A percentile compares a stretch with the other conserved stretches of the same genome.
phyloP scores from a whole-genome alignment of 2,888 invertebrate genomes.

The Nephrocerus scutellatus region DNA sequence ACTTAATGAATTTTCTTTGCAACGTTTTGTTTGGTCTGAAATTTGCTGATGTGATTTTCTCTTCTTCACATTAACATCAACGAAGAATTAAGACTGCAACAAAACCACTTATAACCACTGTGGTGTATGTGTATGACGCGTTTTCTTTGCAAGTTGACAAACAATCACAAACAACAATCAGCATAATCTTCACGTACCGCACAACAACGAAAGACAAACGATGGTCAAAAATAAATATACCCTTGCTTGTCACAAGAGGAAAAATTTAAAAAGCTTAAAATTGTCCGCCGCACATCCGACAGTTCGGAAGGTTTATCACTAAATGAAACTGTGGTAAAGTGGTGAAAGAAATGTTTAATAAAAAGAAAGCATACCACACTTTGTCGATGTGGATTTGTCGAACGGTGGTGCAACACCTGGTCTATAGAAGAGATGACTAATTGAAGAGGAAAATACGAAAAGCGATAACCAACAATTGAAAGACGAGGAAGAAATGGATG shows the following conservation, averaged over 20 bases:
- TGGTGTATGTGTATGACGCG: too few relatives aligned
- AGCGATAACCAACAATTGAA: too few relatives aligned
- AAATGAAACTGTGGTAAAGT: slow-evolving; percentile 24
- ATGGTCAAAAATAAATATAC: too few relatives aligned
- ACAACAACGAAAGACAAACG: background rate
- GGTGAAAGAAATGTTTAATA: slow-evolving; percentile 24
- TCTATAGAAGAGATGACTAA: slow-evolving; percentile 12
- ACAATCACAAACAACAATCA: background rate
- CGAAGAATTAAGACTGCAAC: too few relatives aligned
- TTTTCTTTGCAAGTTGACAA: too few relatives aligned
- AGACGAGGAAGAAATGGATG: too few relatives aligned
- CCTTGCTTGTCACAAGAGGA: background rate
- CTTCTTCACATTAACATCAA: too few relatives aligned
- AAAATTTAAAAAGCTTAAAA: background rate
- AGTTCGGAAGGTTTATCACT: slow-evolving; percentile 23
- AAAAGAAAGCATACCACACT: slow-evolving; percentile 24
- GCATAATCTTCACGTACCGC: slow-evolving; percentile 2
- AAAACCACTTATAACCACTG: too few relatives aligned
- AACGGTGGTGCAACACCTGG: slow-evolving; percentile 16
- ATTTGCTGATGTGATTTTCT: too few relatives aligned
- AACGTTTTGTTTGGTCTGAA: too few relatives aligned
- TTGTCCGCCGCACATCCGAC: slow-evolving; percentile 19
- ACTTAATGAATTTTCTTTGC: too few relatives aligned
- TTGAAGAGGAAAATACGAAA: too few relatives aligned
- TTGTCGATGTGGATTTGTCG: slow-evolving; percentile 21